Evolutionary conservation across 2,113 vertebrate species (phyloP).

Genomic region (Morone saxatilis): DNA sequence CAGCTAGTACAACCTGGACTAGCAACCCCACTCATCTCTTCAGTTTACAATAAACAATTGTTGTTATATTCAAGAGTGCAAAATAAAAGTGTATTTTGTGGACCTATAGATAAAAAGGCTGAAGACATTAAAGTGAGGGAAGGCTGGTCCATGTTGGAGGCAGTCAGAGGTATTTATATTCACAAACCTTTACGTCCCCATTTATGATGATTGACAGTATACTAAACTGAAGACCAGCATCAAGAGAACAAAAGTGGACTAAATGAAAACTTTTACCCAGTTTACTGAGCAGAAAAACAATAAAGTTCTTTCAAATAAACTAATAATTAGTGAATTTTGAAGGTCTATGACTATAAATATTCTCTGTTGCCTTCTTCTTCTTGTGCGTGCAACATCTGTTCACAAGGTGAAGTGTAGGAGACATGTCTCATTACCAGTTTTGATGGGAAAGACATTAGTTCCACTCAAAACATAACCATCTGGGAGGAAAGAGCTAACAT

Average conservation of each 20-base stretch:
- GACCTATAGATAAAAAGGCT: slow-evolving; percentile 16
- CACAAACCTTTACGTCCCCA: slow-evolving; percentile 33
- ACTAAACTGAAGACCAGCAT: not conserved
- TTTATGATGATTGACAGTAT: not conserved
- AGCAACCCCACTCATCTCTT: slow-evolving; percentile 64
- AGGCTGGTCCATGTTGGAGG: slow-evolving; percentile 70
- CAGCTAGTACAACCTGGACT: slow-evolving; percentile 65
- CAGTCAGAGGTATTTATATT: slow-evolving; percentile 53
- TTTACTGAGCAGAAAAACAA: not conserved
- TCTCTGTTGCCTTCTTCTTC: slow-evolving; percentile 49
- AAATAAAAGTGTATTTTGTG: slow-evolving; percentile 23
- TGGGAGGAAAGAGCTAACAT: slow-evolving; percentile 74
- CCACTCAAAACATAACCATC: slow-evolving; percentile 79
- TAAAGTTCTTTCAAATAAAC: no score
- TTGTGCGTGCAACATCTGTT: slow-evolving; percentile 67
- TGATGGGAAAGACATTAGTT: slow-evolving; percentile 77
- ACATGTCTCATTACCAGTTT: slow-evolving; percentile 71
- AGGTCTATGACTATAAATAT: slow-evolving; percentile 52
- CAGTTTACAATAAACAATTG: slow-evolving; percentile 21
- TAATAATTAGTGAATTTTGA: slow-evolving; percentile 3
- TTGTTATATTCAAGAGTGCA: slow-evolving; percentile 1
- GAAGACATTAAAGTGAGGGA: slow-evolving; percentile 60
- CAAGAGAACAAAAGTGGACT: not conserved
- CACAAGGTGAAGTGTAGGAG: slow-evolving; percentile 68
- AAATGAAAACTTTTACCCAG: not conserved